Evolutionary conservation across 2,888 invertebrate species (phyloP), one percentile per base, ranked within the genome.

Genomic region (Sarcophaga carnaria): DNA sequence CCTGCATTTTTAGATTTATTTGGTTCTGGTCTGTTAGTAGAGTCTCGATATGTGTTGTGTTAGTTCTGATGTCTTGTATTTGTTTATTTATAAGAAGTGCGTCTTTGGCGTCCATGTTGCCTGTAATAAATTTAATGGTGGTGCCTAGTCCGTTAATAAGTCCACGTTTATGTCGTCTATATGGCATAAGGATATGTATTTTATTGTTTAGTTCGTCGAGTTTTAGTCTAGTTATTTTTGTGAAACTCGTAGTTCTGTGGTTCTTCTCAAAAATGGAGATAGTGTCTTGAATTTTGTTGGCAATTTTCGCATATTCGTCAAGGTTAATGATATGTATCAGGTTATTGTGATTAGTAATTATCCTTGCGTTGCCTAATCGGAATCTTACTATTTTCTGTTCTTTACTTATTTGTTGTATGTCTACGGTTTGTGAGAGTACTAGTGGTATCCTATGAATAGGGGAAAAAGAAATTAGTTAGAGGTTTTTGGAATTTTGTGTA

Each of bases 41-140:
- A 25, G 74, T 25, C 10, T 74, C 63, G 22, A 74, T 74, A 47
- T 74, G 62, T n/a, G 74, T 25, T 63, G 63, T 74, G 22, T 22
- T 22, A 22, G 22, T 22, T 22, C 22, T 22, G 1, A 74, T 47
- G 63, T 66, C 14, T 67, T 69, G 59, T 69, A 79, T 79, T 79
- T 79, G 70, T 27, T 49, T n/a, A 14, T 79, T 70, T 5, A 78
- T 70, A 20, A 12, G 11, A 20, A 20, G 27, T 27, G 4, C 22
- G 37, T 69, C 71, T 77, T 22, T 25, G 25, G 70, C 62, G 67
- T 85, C 85, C 66, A 83, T 74, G 47, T 80, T 88, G 3, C 85
- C 80, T n/a, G 86, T 86, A n/a, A 88, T 78, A 22, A 75, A 66
- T 81, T 88, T 84, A n/a, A 86, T 76, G 67, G 79, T 64, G 4